These are phyloP conservation scores for Pipistrellus kuhlii DNA, from an alignment of 2,797 vertebrate genomes.

Conservation along the genomic window DNA sequence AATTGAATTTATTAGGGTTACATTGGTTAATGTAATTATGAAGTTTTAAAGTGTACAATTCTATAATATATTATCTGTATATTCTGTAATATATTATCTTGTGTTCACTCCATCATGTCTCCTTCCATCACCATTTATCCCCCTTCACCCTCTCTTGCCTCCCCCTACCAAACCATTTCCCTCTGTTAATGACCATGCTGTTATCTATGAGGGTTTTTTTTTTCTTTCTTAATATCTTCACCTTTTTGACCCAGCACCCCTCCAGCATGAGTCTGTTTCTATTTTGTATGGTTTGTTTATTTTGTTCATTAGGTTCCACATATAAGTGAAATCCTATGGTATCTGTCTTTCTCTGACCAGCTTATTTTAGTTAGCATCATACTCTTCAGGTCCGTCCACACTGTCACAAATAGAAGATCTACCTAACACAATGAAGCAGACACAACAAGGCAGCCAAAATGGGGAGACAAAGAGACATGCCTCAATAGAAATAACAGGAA, in stretches of 20 bases:
- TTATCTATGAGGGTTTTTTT: not conserved
- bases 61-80: not conserved
- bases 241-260: not conserved
- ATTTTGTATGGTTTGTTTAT: not conserved
- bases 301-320: not conserved
- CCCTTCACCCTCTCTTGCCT: not conserved
- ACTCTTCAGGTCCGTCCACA: not conserved
- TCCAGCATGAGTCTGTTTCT: not conserved
- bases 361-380: not conserved
- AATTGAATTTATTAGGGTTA: not conserved
- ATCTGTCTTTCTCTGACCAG: not conserved
- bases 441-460: not conserved
- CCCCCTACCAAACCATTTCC: accelerated
- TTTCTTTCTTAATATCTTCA: not conserved
- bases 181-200: not conserved
- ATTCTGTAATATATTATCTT: not conserved
- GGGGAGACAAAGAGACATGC: not conserved
- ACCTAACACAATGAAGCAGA: not conserved
- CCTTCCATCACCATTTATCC: not conserved
- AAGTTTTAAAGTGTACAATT: not conserved
- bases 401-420: not conserved
- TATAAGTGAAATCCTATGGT: not conserved
- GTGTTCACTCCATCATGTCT: not conserved
- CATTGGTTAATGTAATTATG: not conserved
- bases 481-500: not conserved